phyloP scores from a whole-genome alignment of 2,797 vertebrate genomes.

The Clamator glandarius region DNA sequence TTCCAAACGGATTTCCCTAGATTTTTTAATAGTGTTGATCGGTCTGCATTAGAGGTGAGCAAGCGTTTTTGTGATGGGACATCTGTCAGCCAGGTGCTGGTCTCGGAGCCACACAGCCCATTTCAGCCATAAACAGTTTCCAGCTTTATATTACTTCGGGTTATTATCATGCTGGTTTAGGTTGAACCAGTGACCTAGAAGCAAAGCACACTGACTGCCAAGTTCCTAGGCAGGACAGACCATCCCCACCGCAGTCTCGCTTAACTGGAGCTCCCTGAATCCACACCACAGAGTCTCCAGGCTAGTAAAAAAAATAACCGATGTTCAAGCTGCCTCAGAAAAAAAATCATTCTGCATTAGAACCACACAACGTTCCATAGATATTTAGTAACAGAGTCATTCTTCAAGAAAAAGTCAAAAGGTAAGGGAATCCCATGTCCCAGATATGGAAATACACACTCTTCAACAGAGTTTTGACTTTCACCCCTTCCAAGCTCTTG shows the following conservation, averaged over 20 bases:
- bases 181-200: background rate
- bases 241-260: background rate
- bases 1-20: background rate
- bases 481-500: background rate
- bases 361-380: background rate
- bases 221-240: background rate
- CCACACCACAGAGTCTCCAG: background rate
- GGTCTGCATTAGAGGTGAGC: background rate
- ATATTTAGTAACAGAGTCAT: background rate
- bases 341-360: background rate
- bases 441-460: background rate
- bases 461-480: conserved; percentile 31
- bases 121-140: background rate
- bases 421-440: conserved; percentile 18
- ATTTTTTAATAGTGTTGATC: background rate
- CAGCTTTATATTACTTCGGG: background rate
- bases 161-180: background rate
- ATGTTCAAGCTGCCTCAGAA: background rate
- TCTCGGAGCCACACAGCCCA: background rate
- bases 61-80: background rate
- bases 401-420: background rate
- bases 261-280: background rate
- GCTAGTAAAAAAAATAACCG: background rate
- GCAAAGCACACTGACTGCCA: background rate
- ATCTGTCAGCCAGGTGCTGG: background rate